phyloP scores from a whole-genome alignment of 2,113 vertebrate genomes.

The Calidris pugnax region DNA sequence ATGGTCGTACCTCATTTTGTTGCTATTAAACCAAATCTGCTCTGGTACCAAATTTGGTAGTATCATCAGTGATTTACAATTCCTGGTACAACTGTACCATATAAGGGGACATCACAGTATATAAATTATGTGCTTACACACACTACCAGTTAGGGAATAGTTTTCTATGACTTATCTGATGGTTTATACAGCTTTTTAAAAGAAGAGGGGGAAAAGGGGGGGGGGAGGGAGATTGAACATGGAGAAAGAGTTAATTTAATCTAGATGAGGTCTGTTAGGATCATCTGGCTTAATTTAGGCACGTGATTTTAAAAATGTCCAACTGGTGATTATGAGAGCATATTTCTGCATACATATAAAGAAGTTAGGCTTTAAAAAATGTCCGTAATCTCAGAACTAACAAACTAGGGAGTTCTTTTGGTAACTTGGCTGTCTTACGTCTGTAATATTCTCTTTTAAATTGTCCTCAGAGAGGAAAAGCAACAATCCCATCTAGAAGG shows the following conservation, averaged over 20 bases:
- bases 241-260: background rate
- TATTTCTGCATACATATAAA: background rate
- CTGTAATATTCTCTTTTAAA: background rate
- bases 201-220: background rate
- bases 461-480: background rate
- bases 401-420: rapidly evolving
- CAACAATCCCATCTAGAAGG: background rate
- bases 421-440: background rate
- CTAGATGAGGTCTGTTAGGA: background rate
- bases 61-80: background rate
- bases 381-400: background rate
- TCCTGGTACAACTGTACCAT: background rate
- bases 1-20: background rate
- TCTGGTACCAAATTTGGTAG: background rate
- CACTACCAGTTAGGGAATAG: background rate
- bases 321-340: background rate
- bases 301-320: background rate
- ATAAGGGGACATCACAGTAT: background rate
- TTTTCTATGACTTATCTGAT: background rate
- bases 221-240: too few relatives aligned
- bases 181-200: background rate
- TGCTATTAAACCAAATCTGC: background rate
- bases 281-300: background rate
- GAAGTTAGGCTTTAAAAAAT: background rate
- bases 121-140: background rate